Evolutionary conservation across 2,888 invertebrate genomes (phyloP), one percentile per base, ranked within the genome.

Genomic region (Epicampocera succincta): DNA sequence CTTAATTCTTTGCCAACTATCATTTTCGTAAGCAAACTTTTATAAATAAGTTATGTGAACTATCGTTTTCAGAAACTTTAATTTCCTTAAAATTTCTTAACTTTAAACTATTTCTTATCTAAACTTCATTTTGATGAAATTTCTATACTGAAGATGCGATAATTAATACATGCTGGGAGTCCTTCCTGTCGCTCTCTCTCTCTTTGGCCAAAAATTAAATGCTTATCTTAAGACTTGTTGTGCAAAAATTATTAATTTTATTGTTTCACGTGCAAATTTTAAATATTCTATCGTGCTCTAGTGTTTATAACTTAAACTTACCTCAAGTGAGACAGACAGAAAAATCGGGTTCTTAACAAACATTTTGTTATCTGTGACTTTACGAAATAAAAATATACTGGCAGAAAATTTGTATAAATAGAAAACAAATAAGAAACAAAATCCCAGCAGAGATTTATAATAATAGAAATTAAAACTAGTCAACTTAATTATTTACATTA

Each of bases 251-350:
- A 33, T 33, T 33, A 33, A 33, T 33, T 33, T 8, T 46, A 54
- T 69, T 76, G 38, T 52, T 54, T 38, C 69, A 77, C 76, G 76
- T 63, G 48, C 46, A 69, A 42, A 71, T 69, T 77, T 77, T 46
- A 48, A 69, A 25, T 63, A 48, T 77, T 69, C 3, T 68, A 50
- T 66, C 25, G 65, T 29, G 17, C 61, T n/a, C n/a, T 54, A 61
- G 69, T 76, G 76, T 69, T 63, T 69, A 54, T 61, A 61, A 76
- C 69, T 76, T 60, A 65, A 56, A 56, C 8, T 56, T 48, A 58
- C 48, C 58, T 66, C 46, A 75, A 58, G 19, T 54, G 33, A 50
- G 15, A 60, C 33, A 33, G 33, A 33, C 33, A 52, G 12, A 12
- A 5, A 6, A 9, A 33, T 33, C 46, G 56, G 73, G 48, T 58